These are phyloP conservation scores for Lasioglossum villosulum DNA, from an alignment of 2,888 invertebrate species.

Conservation along the genomic window DNA sequence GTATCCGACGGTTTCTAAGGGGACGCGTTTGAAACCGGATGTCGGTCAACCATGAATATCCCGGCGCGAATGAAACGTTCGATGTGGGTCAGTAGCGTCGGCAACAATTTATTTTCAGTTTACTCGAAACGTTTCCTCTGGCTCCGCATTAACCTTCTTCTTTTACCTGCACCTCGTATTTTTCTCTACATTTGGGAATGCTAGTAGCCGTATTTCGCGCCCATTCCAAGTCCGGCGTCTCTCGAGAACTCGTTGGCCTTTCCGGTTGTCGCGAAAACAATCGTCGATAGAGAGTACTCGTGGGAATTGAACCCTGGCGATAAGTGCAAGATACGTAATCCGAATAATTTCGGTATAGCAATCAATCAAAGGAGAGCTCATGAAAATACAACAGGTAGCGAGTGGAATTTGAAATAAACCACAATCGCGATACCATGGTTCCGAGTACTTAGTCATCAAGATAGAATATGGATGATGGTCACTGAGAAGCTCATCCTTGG, in stretches of 20 bases:
- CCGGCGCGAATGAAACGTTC: slow-evolving; percentile 25
- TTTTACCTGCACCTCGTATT: neutral
- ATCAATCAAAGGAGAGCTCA: slow-evolving; percentile 21
- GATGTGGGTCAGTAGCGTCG: slow-evolving; percentile 26
- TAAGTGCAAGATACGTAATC: neutral
- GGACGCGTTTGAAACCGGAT: slow-evolving; percentile 29
- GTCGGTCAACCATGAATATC: slow-evolving; percentile 49
- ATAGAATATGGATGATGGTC: slow-evolving; percentile 60
- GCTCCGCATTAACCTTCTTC: neutral
- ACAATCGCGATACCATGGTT: slow-evolving; percentile 14
- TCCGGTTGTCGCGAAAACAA: neutral
- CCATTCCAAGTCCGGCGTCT: neutral
- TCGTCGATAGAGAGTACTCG: neutral
- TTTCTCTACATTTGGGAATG: slow-evolving; percentile 10
- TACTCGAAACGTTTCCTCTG: slow-evolving; percentile 10
- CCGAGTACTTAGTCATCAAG: slow-evolving; percentile 44
- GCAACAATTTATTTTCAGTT: slow-evolving; percentile 32
- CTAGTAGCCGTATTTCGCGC: neutral
- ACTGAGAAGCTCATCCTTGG: slow-evolving; percentile 11
- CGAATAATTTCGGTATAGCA: neutral
- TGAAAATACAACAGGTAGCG: slow-evolving; percentile 43
- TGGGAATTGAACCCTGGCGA: neutral
- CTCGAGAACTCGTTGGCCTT: neutral
- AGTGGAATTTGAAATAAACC: slow-evolving; percentile 48
- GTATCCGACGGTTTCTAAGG: neutral